Conservation (phyloP, 2,888 invertebrate species). For the Sinhomidia bicolor region DNA sequence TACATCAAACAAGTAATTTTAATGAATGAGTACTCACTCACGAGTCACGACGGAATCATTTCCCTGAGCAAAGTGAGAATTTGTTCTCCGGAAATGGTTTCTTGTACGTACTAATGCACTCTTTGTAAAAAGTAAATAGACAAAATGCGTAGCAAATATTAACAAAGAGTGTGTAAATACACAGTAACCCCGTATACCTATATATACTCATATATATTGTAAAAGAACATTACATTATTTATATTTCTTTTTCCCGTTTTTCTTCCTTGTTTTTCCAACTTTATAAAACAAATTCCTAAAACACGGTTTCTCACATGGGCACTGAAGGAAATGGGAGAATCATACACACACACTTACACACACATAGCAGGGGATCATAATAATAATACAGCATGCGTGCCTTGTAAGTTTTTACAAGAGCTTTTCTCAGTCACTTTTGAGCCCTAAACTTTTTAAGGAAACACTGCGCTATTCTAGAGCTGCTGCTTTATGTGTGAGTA, state of each 20-base stretch:
- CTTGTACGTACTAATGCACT: conserved; percentile 56
- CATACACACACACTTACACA: no score
- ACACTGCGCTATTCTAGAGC: not conserved
- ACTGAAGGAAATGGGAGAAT: not conserved
- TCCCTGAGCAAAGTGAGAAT: conserved; percentile 43
- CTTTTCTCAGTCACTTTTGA: conserved; percentile 33
- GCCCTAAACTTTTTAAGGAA: conserved; percentile 2
- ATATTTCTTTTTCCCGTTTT: not conserved
- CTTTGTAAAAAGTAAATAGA: conserved; percentile 50
- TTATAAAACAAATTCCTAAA: not conserved
- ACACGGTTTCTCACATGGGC: not conserved
- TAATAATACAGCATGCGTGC: conserved; percentile 5
- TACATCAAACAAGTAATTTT: conserved; percentile 55
- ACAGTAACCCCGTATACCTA: not conserved
- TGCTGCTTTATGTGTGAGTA: conserved; percentile 7
- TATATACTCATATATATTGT: not conserved
- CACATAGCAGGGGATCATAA: not conserved
- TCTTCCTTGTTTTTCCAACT: not conserved
- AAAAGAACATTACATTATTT: not conserved
- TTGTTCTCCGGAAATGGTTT: conserved; percentile 63
- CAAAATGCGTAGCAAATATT: conserved; percentile 22
- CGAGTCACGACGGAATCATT: conserved; percentile 28
- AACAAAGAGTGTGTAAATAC: conserved; percentile 34
- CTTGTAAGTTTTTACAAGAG: conserved; percentile 21
- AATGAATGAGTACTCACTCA: conserved; percentile 63